Base-by-base conservation (phyloP, 2,113 vertebrate genomes). In the Perccottus glenii region DNA sequence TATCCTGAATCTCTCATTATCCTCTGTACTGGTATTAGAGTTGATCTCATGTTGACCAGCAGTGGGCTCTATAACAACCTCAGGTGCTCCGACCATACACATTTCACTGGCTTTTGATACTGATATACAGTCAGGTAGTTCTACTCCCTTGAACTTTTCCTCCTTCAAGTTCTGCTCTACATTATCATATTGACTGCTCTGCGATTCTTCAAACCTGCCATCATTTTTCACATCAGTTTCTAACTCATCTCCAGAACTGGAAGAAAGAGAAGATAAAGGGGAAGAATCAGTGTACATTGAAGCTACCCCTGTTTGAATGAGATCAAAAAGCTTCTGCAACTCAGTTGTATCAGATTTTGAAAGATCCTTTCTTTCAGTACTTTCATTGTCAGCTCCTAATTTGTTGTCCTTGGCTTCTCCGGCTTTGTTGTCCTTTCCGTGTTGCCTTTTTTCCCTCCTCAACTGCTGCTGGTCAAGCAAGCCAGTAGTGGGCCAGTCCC, bases 401-500 rank as follows among this genome's bases (percentile, higher is more conserved):
- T 4, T 10, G 3, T 14, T n/a, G 32, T 35, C 11, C 14, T 6
- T 36, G 8, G 35, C 33, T 4, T 11, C 33, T 38, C 60, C 60
- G 27, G 75, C 61, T 64, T 77, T 43, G 6, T 45, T 58, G 8
- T 0, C 40, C 27, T 59, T 65, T 70, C 44, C 63, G 11, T 69
- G 53, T 61, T 46, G 38, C 3, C 59, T 71, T 11, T 61, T 66
- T 66, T 76, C 92, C 90, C 76, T 93, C 86, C 82, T 84, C 58
- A 66, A 83, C 57, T 78, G 81, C 44, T 94, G 94, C 84, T 96
- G 96, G 64, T 92, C 80, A 47, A 96, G 92, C 42, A 91, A 90
- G 48, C 85, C 93, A 71, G 94, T 92, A 51, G 92, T 55, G 2
- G 96, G 96, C 97, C 97, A 99, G 60, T 99, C 97, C 73, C 95